phyloP scores from a whole-genome alignment of 1,140 invertebrate species.

The Sarcophaga peregrina region DNA sequence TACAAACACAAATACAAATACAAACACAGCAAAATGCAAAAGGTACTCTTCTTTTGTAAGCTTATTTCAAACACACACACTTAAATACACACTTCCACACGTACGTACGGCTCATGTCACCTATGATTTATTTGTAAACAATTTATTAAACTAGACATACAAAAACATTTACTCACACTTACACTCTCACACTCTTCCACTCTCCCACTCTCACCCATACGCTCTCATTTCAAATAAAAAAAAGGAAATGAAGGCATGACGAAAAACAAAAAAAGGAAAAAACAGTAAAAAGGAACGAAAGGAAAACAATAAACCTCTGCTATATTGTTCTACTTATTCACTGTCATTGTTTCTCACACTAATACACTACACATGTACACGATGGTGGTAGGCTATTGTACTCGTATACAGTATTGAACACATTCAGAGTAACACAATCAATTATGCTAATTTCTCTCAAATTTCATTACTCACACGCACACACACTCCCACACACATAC shows the following conservation, averaged over 20 bases:
- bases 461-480: too few relatives aligned
- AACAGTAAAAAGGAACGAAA: not conserved
- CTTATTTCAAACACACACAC: not conserved
- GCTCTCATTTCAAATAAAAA: too few relatives aligned
- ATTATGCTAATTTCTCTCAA: not conserved
- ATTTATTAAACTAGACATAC: conserved; percentile 21
- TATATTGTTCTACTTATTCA: not conserved
- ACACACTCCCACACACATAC: not conserved
- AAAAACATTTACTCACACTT: not conserved
- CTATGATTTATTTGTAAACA: conserved; percentile 15
- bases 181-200: too few relatives aligned
- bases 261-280: not conserved
- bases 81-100: not conserved
- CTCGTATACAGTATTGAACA: not conserved
- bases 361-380: not conserved
- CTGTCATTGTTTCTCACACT: not conserved
- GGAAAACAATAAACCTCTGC: conserved; percentile 2
- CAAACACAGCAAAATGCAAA: too few relatives aligned
- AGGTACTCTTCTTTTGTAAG: not conserved
- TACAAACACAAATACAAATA: too few relatives aligned
- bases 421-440: not conserved
- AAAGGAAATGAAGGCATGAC: too few relatives aligned
- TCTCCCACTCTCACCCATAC: not conserved
- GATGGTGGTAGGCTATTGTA: not conserved
- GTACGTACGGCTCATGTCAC: not conserved